Evolutionary conservation across 1,140 invertebrate genomes (phyloP).

Genomic region (Stenopsyche tienmushanensis): DNA sequence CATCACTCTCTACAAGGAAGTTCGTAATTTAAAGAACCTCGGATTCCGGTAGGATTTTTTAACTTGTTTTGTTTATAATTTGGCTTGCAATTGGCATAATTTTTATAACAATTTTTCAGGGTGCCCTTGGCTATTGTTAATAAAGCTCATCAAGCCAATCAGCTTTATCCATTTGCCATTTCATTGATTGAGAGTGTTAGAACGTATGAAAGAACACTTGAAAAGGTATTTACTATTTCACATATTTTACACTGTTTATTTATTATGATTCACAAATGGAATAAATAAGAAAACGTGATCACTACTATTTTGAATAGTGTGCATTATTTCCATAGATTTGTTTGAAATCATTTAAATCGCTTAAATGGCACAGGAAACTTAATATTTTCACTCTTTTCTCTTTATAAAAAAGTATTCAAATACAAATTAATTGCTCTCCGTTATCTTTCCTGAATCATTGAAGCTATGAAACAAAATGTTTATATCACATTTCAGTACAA

Average conservation of each 20-base stretch:
- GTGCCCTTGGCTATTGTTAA: conserved; percentile 98
- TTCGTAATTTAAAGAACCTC: conserved; percentile 93
- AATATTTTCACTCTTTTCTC: too few relatives aligned
- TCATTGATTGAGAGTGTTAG: conserved; percentile 97
- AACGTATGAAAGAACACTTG: conserved; percentile 93
- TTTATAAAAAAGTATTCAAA: too few relatives aligned
- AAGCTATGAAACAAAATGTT: too few relatives aligned
- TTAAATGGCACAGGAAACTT: too few relatives aligned
- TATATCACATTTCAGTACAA: too few relatives aligned
- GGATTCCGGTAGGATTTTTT: conserved; percentile 70
- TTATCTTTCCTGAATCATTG: too few relatives aligned
- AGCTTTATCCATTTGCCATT: conserved; percentile 98
- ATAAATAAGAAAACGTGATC: too few relatives aligned
- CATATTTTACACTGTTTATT: conserved; percentile 8
- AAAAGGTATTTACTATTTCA: conserved; percentile 76
- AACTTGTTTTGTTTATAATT: background rate
- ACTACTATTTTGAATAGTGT: too few relatives aligned
- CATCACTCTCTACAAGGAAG: conserved; percentile 97
- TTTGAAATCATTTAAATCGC: too few relatives aligned
- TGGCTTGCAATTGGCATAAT: background rate
- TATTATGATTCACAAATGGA: conserved; percentile 1
- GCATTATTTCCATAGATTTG: background rate
- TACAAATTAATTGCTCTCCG: too few relatives aligned
- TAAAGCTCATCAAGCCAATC: conserved; percentile 98
- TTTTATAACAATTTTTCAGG: conserved; percentile 49